Base-by-base conservation (phyloP, 2,888 invertebrate species). In the Blastobasis adustella region DNA sequence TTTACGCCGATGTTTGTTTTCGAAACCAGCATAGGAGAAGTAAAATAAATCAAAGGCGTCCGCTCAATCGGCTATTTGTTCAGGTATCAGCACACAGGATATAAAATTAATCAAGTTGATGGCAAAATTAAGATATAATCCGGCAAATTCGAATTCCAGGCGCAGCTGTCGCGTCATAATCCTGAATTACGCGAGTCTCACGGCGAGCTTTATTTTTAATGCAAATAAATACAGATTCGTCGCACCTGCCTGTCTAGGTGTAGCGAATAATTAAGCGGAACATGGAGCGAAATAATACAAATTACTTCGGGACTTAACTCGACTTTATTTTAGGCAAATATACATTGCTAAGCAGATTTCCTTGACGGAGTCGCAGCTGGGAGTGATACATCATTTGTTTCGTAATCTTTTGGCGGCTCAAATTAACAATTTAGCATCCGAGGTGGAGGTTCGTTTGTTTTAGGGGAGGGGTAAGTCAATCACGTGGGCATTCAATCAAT, bases 161-260 rank as follows among this genome's bases (percentile, higher is more conserved):
- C 82, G 62, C 84, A 83, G 80, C 79, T 84, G 84, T 75, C 74
- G 78, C 69, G 72, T 76, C 71, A 79, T 83, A 84, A 84, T 80
- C 80, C 79, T 70, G 75, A 78, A 79, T 79, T 79, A 79, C 74
- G 77, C 72, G 73, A 78, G 78, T 81, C 79, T 72, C 77, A 69
- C 65, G 68, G 71, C 68, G 73, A 84, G 23, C 82, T 83, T 77
- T 82, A 82, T 82, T 84, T 84, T 83, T 82, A 81, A 84, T 84
- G 82, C 83, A 84, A 84, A 84, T 82, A 83, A 84, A 83, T 84
- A 84, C 82, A 83, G 82, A 77, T 79, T 82, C 76, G 77, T 82
- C 80, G 79, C 85, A 84, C 83, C 84, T 83, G 83, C 75, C 76
- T 69, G 78, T 76, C 80, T 79, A 73, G 77, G 70, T 80, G 79